Conservation (phyloP, 2,113 vertebrate species). For the Cairina moschata region DNA sequence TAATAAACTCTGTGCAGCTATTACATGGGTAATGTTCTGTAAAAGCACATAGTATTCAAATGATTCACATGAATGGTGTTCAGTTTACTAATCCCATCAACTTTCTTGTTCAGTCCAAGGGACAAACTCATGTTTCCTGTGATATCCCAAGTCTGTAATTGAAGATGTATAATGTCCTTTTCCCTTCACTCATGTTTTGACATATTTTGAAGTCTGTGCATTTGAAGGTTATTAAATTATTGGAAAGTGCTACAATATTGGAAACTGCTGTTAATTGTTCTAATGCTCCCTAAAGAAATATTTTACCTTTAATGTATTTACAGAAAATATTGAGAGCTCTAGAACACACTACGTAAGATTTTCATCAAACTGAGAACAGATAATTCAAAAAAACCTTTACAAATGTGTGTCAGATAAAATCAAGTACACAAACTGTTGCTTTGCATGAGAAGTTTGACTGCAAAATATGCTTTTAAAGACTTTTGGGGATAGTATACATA, state of each 20-base stretch:
- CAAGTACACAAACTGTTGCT: neutral
- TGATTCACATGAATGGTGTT: neutral
- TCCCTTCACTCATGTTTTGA: slow-evolving; percentile 2
- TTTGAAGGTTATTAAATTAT: neutral
- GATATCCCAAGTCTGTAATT: neutral
- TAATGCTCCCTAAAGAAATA: neutral
- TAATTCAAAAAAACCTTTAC: neutral
- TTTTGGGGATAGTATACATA: neutral
- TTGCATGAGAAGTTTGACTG: neutral
- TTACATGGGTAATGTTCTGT: slow-evolving; percentile 43
- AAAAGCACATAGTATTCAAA: slow-evolving; percentile 30
- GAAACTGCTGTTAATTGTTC: neutral
- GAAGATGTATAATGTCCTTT: neutral
- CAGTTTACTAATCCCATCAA: neutral
- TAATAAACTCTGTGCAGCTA: slow-evolving; percentile 8
- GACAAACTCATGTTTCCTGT: neutral
- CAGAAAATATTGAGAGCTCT: neutral
- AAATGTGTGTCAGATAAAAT: neutral
- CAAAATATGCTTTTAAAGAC: neutral
- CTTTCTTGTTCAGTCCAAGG: slow-evolving; percentile 4
- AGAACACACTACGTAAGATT: neutral
- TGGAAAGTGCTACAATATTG: too few relatives aligned
- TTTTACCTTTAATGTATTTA: neutral
- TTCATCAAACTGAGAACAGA: neutral
- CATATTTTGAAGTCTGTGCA: neutral